Base-by-base conservation (phyloP, 2,113 vertebrate species). In the Nestor notabilis region DNA sequence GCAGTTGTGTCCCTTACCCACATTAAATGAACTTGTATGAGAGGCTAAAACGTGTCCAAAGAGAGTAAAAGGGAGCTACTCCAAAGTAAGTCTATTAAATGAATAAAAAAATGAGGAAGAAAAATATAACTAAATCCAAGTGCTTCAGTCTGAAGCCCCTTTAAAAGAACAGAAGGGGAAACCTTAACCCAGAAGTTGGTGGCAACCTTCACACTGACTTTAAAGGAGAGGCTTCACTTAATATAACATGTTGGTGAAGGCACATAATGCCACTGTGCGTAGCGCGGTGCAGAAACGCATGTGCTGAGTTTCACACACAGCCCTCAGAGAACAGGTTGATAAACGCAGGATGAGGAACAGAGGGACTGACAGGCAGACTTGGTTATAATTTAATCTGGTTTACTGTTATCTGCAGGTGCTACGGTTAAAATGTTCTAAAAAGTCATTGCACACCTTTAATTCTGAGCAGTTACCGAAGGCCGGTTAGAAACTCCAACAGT, bases 361-460 rank as follows among this genome's bases (percentile, higher is more conserved):
- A n/a, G 7, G 0, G 41, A 74, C 60, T 39, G 72, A 91, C 50
- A 82, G 76, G 28, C 53, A 25, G 69, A 14, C 72, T 19, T 10
- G 55, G 94, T 92, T 89, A 82, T 63, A 87, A 75, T 91, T 95
- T 93, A 91, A 95, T 93, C 86, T 43, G 17, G 18, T 52, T 87
- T 43, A 55, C 83, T 76, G 56, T 87, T 89, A 75, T n/a, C 79
- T 64, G 16, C 49, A 76, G 87, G 56, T 79, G 83, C 56, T 65
- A 25, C 11, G 27, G 90, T 88, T 58, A 81, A 86, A 92, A 92
- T 79, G 72, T 35, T 46, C 90, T 53, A 39, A 93, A 95, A 92
- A 84, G 74, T 82, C 68, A 33, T 46, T 13, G 19, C 11, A 64
- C 16, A 10, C 21, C 24, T 90, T 89, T 44, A 44, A 37, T 87